A percentile compares a stretch with the other conserved stretches of the same genome.
phyloP scores from a whole-genome alignment of 2,888 invertebrate genomes.

The Dicycla oo region DNA sequence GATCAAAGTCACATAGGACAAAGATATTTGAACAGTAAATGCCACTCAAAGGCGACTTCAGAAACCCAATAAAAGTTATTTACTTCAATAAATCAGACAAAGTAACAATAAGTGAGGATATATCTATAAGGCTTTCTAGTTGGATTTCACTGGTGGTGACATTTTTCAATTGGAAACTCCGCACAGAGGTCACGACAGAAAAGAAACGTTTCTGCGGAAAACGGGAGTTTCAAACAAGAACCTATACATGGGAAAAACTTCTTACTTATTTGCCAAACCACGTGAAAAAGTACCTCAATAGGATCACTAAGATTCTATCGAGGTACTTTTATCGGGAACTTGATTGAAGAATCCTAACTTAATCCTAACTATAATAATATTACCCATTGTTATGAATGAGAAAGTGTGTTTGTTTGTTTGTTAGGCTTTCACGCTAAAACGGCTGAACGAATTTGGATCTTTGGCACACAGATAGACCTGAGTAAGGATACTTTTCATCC shows the following conservation, averaged over 20 bases:
- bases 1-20: neutral
- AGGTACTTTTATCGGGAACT: neutral
- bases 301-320: neutral
- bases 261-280: conserved; percentile 4
- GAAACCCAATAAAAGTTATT: conserved; percentile 1
- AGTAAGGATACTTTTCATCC: too few species aligned
- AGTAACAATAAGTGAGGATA: conserved; percentile 31
- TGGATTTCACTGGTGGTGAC: conserved; percentile 48
- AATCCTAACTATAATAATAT: too few species aligned
- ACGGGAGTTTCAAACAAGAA: conserved; percentile 14
- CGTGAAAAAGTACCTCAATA: neutral
- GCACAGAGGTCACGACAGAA: conserved; percentile 21
- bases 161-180: conserved; percentile 56
- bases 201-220: conserved; percentile 30
- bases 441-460: too few species aligned
- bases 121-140: conserved; percentile 29
- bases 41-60: neutral
- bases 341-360: neutral
- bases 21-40: neutral
- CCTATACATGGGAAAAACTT: neutral
- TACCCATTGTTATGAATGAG: too few species aligned
- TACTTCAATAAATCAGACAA: conserved; percentile 17
- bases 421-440: too few species aligned
- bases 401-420: too few species aligned
- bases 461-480: too few species aligned